Evolutionary conservation across 1,140 invertebrate species (phyloP), one percentile per base, ranked within the genome.

Genomic region (Nasonia longicornis): DNA sequence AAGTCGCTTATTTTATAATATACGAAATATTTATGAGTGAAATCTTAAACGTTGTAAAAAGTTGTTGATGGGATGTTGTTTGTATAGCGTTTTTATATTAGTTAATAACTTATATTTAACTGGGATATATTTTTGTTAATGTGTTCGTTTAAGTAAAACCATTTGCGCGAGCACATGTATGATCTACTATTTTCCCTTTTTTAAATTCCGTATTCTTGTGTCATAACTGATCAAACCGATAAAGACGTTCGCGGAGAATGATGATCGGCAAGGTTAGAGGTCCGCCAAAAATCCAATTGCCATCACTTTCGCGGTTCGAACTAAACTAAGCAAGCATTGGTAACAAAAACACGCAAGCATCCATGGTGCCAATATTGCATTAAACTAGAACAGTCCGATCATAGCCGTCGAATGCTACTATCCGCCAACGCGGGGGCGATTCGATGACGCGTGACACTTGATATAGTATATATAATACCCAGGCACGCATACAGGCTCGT

Each of bases 391-490:
- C 48, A 79, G 84, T 84, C 82, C 79, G 64, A 82, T 81, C 80
- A 84, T 78, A 76, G 72, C 66, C 82, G 81, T 72, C 6, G 20
- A 58, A 16, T n/a, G 3, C 52, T 58, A 58, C 14, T 58, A 58
- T 6, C 20, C 16, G n/a, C 52, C 14, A 58, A n/a, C n/a, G 84
- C 58, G 66, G 82, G 26, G 26, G 26, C 31, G 58, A 66, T 76
- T 45, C 75, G 80, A 79, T 83, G 76, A 85, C 69, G 71, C 77
- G 66, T 80, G 84, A 86, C 85, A 77, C 81, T 84, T 72, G 74
- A 80, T 80, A 84, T 71, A 77, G 38, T 78, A 75, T 81, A 75
- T 73, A 64, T 76, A 80, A 69, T 31, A 70, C 26, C 66, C 78
- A 26, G 48, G 72, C 83, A 75, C 81, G 70, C 83, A 81, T 85